Evolutionary conservation across 2,888 invertebrate species (phyloP).

Genomic region (Orchestes rusci): DNA sequence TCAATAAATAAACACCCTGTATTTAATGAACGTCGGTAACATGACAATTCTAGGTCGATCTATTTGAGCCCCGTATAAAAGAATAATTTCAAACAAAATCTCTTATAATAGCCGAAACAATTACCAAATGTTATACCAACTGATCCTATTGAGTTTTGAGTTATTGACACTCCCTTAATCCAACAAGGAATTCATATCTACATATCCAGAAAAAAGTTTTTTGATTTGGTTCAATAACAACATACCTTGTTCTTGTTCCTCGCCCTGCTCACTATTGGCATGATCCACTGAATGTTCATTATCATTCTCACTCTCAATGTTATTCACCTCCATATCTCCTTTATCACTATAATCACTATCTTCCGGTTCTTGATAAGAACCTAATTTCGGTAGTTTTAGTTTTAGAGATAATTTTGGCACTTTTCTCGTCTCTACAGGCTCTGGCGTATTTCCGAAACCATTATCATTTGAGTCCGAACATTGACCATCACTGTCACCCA

Average conservation of each 20-base stretch:
- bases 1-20: no score
- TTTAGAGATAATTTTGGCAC: conserved; percentile 63
- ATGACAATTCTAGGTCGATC: no score
- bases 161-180: no score
- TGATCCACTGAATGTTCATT: conserved; percentile 25
- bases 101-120: no score
- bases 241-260: conserved; percentile 9
- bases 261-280: conserved; percentile 17
- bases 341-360: conserved; percentile 55
- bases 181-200: no score
- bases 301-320: conserved; percentile 41
- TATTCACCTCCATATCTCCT: conserved; percentile 49
- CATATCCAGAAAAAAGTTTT: not conserved
- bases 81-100: no score
- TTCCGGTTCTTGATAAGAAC: conserved; percentile 32
- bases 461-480: conserved; percentile 1
- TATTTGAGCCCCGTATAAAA: no score
- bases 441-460: not conserved
- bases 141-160: no score
- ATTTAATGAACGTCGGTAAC: no score
- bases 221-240: no score
- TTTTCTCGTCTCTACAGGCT: conserved; percentile 41
- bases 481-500: not conserved
- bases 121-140: no score
- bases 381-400: conserved; percentile 45